A percentile compares a stretch with the other conserved stretches of the same genome.
Conservation (phyloP, 1,140 invertebrate species). For the Goniozus legneri region DNA sequence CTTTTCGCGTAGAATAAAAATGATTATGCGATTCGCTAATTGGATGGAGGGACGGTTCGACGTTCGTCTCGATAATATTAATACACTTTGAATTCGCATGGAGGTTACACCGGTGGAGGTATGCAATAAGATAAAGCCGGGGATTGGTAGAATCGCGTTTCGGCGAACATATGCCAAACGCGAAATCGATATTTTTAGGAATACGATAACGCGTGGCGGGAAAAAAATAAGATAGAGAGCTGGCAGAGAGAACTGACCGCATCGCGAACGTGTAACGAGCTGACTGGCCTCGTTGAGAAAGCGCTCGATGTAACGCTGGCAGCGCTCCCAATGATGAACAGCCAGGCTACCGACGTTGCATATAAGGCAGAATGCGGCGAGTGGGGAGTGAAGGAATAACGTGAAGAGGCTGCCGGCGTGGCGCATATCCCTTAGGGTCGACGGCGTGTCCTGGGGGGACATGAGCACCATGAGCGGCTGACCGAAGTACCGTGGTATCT, state of each 20-base stretch:
- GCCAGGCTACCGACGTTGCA: slow-evolving; percentile 85
- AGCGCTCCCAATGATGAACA: slow-evolving; percentile 86
- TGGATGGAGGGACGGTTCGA: too few relatives aligned
- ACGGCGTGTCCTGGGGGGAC: slow-evolving; percentile 87
- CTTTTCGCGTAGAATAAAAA: too few relatives aligned
- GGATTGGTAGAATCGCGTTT: too few relatives aligned
- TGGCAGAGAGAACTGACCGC: slow-evolving; percentile 69
- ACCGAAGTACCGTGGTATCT: slow-evolving; percentile 89
- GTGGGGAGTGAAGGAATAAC: slow-evolving; percentile 89
- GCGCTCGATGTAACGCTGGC: slow-evolving; percentile 81
- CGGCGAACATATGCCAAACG: too few relatives aligned
- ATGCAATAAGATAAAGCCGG: too few relatives aligned
- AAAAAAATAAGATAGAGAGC: too few relatives aligned
- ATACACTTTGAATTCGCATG: too few relatives aligned
- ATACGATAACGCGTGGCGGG: too few relatives aligned
- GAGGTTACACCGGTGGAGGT: too few relatives aligned
- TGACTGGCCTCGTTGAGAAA: slow-evolving; percentile 87
- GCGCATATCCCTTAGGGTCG: slow-evolving; percentile 82
- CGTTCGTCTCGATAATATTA: too few relatives aligned
- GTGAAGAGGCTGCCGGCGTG: slow-evolving; percentile 93
- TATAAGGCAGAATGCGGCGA: slow-evolving; percentile 90
- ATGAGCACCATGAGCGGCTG: slow-evolving; percentile 92
- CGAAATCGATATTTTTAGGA: too few relatives aligned
- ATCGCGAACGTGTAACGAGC: slow-evolving; percentile 75
- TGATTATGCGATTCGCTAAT: too few relatives aligned